Base-by-base conservation (phyloP, 1,140 invertebrate species). In the Drosophila kurseongensis region DNA sequence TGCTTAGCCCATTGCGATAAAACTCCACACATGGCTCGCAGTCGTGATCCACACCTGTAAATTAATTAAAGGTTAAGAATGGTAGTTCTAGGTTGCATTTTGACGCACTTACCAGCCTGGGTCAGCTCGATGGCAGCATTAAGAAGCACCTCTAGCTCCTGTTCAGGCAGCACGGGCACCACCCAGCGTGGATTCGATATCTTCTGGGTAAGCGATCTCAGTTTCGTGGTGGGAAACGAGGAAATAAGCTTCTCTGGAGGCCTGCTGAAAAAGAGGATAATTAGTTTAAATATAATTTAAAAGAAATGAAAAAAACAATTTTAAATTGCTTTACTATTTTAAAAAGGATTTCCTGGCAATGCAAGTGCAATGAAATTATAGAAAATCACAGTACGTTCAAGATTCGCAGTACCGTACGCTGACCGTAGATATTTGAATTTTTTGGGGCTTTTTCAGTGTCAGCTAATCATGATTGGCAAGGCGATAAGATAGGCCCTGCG, bases 131-230 rank as follows among this genome's bases (percentile, higher is more conserved):
- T 98, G 60, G 97, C 95, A 73, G 97, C 97, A 93, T 97, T 95
- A 52, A 99, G 93, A 52, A 99, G 94, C 82, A 97, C 95, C 94
- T 99, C 98, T 81, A 99, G 93, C 93, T 99, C 98, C 93, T 98
- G 98, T 85, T 98, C 97, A 6, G 98, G 98, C 81, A 99, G 93
- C 40, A 99, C 98, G 44, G 98, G 98, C 18, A 99, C 98, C 55
- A 99, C 97, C 98, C 98, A 99, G 86, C 98, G 94, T 69, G 98
- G 96, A 94, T 95, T 96, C 67, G 96, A 96, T 92, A 99, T 98
- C 95, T 99, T 99, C 93, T 98, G 98, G 94, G 98, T 98, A 79
- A 99, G 93, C 74, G 95, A 95, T 60, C 95, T 95, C 84, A 99
- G 93, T 93, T 98, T 97, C 51, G 95, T 94, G 84, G 96, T 94